Conservation (phyloP, 2,888 invertebrate genomes). For the Agrochola macilenta region DNA sequence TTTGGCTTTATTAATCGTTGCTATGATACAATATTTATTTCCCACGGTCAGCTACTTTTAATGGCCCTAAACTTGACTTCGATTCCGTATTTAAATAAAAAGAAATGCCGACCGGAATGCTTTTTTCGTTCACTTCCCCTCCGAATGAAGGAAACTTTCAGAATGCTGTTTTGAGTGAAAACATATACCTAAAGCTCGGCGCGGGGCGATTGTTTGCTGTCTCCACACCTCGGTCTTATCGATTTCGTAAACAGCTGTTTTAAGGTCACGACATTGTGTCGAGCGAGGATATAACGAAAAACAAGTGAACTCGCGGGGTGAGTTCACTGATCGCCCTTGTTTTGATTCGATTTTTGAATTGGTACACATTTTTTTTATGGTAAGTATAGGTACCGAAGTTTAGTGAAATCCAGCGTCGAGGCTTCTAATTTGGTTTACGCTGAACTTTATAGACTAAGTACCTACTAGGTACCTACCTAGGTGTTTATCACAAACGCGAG, state of each 20-base stretch:
- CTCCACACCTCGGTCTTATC: slow-evolving; percentile 44
- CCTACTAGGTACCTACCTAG: too few relatives aligned
- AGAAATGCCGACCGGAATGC: neutral
- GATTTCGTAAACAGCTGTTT: slow-evolving; percentile 51
- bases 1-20: slow-evolving; percentile 37
- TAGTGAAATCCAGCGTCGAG: neutral
- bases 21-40: slow-evolving; percentile 32
- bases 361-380: neutral
- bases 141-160: slow-evolving; percentile 34
- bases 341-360: too few relatives aligned
- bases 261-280: slow-evolving; percentile 34
- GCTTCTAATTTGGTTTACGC: neutral
- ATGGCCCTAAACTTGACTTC: neutral
- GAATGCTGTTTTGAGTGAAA: slow-evolving; percentile 32
- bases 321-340: neutral
- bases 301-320: neutral
- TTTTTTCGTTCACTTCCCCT: neutral
- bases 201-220: slow-evolving; percentile 29
- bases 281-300: slow-evolving; percentile 29
- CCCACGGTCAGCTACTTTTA: slow-evolving; percentile 1
- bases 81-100: neutral
- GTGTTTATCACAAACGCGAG: too few relatives aligned
- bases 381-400: neutral
- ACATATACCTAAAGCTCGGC: slow-evolving; percentile 13
- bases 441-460: too few relatives aligned